Percentiles rank a stretch among this genome's conserved stretches.
These are phyloP conservation scores for Phainopepla nitens DNA, from an alignment of 2,113 vertebrate species.

Conservation along the genomic window DNA sequence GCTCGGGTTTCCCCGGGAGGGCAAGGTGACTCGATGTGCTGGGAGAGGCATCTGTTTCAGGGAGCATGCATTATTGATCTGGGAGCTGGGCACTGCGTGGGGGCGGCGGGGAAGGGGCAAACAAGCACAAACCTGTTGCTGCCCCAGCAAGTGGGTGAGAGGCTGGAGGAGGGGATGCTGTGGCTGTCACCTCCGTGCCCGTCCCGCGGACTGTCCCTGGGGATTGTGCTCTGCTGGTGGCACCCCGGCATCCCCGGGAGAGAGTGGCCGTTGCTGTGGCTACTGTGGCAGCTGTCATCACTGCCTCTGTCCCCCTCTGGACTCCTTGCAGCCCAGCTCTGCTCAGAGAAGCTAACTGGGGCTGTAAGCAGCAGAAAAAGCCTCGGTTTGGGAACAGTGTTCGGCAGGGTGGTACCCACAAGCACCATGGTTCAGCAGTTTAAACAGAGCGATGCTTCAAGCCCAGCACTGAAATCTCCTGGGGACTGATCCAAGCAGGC, in stretches of 20 bases:
- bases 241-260: not conserved
- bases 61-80: constrained; percentile 63
- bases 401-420: not conserved
- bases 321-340: not conserved
- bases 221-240: not conserved
- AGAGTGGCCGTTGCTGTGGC: not conserved
- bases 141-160: not conserved
- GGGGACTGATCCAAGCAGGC: rapidly evolving
- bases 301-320: not conserved
- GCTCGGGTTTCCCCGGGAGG: constrained; percentile 39
- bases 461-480: not conserved
- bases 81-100: not conserved
- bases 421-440: rapidly evolving
- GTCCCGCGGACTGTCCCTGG: rapidly evolving
- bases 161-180: not conserved
- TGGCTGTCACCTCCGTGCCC: not conserved
- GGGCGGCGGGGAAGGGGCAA: not conserved
- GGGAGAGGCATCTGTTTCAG: constrained; percentile 63
- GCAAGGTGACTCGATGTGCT: not conserved
- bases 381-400: rapidly evolving
- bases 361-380: not conserved
- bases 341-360: not conserved
- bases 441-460: rapidly evolving
- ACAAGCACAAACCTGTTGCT: not conserved
- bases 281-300: not conserved